Evolutionary conservation across 2,888 invertebrate species (phyloP).

Genomic region (Branchipolynoe longqiensis): DNA sequence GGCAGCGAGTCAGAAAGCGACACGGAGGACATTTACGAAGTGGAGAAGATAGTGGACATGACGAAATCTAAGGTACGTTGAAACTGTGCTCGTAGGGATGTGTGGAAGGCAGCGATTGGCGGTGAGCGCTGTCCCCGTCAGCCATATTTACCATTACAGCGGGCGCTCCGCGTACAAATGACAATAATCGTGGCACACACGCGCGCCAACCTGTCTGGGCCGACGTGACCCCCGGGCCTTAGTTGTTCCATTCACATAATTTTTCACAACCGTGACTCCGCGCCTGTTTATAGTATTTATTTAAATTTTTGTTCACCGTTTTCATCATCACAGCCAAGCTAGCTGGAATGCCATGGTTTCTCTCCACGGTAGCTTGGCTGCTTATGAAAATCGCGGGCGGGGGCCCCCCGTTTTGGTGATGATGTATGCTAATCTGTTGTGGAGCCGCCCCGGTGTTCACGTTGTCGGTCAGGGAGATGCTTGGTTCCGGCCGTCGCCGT

Average conservation of each 20-base stretch:
- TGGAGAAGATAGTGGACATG: constrained; percentile 60
- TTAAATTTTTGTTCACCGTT: too few species aligned
- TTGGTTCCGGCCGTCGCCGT: too few species aligned
- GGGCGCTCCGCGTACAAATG: neutral
- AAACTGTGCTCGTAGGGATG: neutral
- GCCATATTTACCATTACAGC: constrained; percentile 33
- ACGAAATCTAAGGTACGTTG: constrained; percentile 44
- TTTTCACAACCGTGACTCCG: too few species aligned
- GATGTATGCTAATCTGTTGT: constrained; percentile 46
- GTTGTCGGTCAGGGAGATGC: too few species aligned
- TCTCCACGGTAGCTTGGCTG: neutral
- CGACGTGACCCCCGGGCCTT: neutral
- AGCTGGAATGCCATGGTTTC: neutral
- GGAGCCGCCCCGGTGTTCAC: neutral
- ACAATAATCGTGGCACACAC: neutral
- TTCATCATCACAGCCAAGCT: too few species aligned
- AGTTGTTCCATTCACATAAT: neutral
- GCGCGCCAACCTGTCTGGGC: neutral
- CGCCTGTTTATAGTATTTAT: too few species aligned
- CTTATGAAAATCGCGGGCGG: constrained; percentile 55
- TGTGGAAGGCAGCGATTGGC: neutral
- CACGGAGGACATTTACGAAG: constrained; percentile 55
- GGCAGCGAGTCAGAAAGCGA: constrained; percentile 7
- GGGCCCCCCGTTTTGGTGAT: constrained; percentile 31
- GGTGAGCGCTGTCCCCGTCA: neutral